Conservation (phyloP, 2,888 invertebrate genomes). For the Crepidodera aurea region DNA sequence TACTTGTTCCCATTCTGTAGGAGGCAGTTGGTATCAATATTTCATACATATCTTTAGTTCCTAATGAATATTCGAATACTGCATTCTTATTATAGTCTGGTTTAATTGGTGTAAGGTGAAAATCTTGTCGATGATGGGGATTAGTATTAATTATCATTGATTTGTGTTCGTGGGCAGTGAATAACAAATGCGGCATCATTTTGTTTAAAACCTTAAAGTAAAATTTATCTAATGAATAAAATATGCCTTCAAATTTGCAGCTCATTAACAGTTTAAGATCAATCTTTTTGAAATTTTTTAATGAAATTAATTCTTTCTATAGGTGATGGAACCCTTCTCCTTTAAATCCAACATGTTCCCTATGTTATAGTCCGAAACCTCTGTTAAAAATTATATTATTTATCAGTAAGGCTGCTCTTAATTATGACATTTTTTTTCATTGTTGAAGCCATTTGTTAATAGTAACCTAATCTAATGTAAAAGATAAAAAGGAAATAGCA, state of each 20-base stretch:
- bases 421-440: too few relatives aligned
- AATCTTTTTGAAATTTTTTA: neutral
- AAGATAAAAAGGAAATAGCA: too few relatives aligned
- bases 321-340: too few relatives aligned
- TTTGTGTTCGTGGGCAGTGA: conserved; percentile 75
- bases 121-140: conserved; percentile 51
- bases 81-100: conserved; percentile 54
- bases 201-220: conserved; percentile 67
- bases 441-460: too few relatives aligned
- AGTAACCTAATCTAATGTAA: too few relatives aligned
- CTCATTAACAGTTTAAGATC: neutral
- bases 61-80: conserved; percentile 61
- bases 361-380: too few relatives aligned
- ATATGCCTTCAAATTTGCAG: neutral
- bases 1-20: conserved; percentile 91
- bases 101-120: conserved; percentile 53
- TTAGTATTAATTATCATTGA: conserved; percentile 67
- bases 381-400: too few relatives aligned
- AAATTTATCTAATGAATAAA: neutral
- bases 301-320: too few relatives aligned
- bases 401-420: too few relatives aligned
- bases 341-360: too few relatives aligned
- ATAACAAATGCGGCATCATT: conserved; percentile 73
- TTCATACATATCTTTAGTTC: conserved; percentile 68
- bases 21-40: conserved; percentile 93